These are phyloP conservation scores for Empis stercorea DNA, from an alignment of 2,888 invertebrate species.

Conservation along the genomic window DNA sequence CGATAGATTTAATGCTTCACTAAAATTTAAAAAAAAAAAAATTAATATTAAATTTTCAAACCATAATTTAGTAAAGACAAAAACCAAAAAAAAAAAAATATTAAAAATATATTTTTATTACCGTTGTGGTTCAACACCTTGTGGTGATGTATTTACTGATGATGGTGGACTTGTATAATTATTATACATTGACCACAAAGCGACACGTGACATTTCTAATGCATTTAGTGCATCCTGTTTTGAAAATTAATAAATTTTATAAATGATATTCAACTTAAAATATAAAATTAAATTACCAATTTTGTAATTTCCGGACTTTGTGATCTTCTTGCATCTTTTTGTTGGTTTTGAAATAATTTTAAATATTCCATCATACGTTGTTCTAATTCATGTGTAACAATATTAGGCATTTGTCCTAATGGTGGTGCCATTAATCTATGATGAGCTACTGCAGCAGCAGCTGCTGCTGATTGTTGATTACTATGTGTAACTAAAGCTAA, in stretches of 20 bases:
- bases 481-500: conserved; percentile 53
- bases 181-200: conserved; percentile 72
- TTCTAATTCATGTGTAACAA: conserved; percentile 59
- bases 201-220: conserved; percentile 64
- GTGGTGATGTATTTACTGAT: conserved; percentile 35
- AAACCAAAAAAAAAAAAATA: conserved; percentile 6
- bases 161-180: conserved; percentile 46
- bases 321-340: conserved; percentile 25
- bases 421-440: conserved; percentile 33
- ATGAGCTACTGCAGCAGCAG: conserved; percentile 36
- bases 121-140: conserved; percentile 36
- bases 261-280: too few relatives aligned
- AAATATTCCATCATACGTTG: conserved; percentile 68
- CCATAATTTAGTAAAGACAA: neutral
- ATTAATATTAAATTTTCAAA: neutral
- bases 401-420: conserved; percentile 45
- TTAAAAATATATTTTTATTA: conserved; percentile 15
- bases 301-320: conserved; percentile 37
- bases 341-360: conserved; percentile 46
- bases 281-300: too few relatives aligned
- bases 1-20: conserved; percentile 75
- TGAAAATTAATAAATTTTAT: too few relatives aligned
- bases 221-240: conserved; percentile 43
- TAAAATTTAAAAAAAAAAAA: conserved; percentile 11
- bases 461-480: conserved; percentile 41